phyloP scores from a whole-genome alignment of 2,113 vertebrate genomes.

The Lathamus discolor region DNA sequence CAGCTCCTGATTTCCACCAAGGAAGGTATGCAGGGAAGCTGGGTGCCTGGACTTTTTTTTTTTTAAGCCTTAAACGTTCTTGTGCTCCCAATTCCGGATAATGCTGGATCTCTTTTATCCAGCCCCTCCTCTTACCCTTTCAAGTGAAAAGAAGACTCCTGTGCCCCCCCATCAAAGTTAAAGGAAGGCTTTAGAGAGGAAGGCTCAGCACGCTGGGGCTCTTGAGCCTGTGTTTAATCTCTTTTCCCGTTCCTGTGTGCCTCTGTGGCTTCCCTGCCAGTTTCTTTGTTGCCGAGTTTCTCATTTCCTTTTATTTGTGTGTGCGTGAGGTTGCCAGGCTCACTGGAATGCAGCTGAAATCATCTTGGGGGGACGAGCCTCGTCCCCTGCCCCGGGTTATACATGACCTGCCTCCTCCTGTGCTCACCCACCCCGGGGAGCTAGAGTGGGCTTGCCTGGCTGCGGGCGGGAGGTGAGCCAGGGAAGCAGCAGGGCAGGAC shows the following conservation, averaged over 20 bases:
- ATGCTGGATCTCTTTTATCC: slow-evolving; percentile 53
- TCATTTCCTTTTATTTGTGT: slow-evolving; percentile 85
- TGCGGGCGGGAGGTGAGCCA: background rate
- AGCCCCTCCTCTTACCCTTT: slow-evolving; percentile 57
- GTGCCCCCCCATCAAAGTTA: slow-evolving; percentile 56
- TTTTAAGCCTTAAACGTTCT: slow-evolving; percentile 23
- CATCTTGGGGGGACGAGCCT: slow-evolving; percentile 73
- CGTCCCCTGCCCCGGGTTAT: slow-evolving; percentile 38
- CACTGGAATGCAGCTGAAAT: slow-evolving; percentile 84
- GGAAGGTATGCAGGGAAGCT: background rate
- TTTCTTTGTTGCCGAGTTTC: slow-evolving; percentile 76
- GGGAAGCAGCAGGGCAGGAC: background rate
- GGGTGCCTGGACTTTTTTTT: slow-evolving; percentile 2
- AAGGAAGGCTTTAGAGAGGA: slow-evolving; percentile 64
- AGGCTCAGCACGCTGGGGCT: slow-evolving; percentile 59
- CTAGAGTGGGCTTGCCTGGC: background rate
- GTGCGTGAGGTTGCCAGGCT: slow-evolving; percentile 80
- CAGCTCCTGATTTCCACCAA: slow-evolving; percentile 8
- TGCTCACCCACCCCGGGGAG: slow-evolving; percentile 17
- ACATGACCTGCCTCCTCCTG: slow-evolving; percentile 64
- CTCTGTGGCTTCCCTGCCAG: slow-evolving; percentile 68
- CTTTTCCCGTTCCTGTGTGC: slow-evolving; percentile 66
- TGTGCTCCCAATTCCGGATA: slow-evolving; percentile 49
- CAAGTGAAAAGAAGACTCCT: slow-evolving; percentile 60
- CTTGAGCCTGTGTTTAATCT: slow-evolving; percentile 71